These are phyloP conservation scores for Pterocles gutturalis DNA, from an alignment of 2,113 vertebrate genomes.

Conservation along the genomic window DNA sequence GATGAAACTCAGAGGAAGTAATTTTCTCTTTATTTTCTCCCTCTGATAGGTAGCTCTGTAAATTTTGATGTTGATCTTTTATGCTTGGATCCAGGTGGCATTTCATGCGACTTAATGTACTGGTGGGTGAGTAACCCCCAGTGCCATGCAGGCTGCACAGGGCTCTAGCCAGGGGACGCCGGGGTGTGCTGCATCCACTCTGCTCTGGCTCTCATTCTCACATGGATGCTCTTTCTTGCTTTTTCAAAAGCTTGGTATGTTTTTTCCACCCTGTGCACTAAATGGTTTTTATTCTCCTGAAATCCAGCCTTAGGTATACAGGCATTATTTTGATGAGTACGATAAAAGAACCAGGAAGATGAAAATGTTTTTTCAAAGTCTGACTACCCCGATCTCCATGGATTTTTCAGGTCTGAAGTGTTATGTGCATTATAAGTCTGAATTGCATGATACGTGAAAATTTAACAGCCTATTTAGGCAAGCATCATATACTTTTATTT, in stretches of 20 bases:
- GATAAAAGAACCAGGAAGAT: neutral
- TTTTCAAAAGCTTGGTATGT: neutral
- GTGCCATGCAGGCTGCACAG: fast-evolving
- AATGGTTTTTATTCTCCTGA: neutral
- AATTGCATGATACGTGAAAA: neutral
- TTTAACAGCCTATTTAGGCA: neutral
- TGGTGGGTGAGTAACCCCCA: neutral
- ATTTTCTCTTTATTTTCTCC: neutral
- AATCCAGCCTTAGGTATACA: neutral
- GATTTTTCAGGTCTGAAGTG: neutral
- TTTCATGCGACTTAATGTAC: neutral
- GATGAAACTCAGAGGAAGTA: neutral
- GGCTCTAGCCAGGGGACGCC: fast-evolving
- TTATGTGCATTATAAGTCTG: neutral
- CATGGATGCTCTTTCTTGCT: neutral
- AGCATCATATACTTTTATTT: neutral
- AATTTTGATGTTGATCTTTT: neutral
- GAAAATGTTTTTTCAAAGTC: neutral
- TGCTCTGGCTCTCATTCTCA: neutral
- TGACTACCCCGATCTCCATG: fast-evolving
- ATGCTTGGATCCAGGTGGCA: neutral
- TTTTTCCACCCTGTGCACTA: neutral
- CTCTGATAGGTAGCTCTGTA: neutral
- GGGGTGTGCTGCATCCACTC: fast-evolving
- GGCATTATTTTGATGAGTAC: neutral